A percentile compares a stretch with the other conserved stretches of the same genome.
Evolutionary conservation across 2,888 invertebrate species (phyloP).

Genomic region (Lissocephala sabroskyi): DNA sequence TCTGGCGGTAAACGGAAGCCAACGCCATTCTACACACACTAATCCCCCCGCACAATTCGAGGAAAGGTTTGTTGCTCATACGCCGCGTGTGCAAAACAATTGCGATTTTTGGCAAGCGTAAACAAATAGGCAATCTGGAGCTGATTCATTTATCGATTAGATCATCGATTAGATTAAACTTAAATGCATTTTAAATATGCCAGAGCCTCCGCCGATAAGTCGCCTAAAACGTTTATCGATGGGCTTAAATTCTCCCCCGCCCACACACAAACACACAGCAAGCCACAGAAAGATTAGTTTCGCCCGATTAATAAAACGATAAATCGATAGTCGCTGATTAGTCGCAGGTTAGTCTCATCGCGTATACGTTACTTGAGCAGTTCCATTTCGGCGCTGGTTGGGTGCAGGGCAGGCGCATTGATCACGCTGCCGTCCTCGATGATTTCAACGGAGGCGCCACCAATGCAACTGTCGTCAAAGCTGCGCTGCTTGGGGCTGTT

Average conservation of each 20-base stretch:
- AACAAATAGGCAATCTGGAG: constrained; percentile 19
- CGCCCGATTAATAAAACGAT: too few species aligned
- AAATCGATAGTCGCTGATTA: constrained; percentile 6
- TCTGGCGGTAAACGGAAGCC: too few species aligned
- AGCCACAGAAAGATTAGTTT: too few species aligned
- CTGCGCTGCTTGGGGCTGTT: constrained; percentile 55
- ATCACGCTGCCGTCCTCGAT: constrained; percentile 58
- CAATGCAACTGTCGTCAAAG: constrained; percentile 64
- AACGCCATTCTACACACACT: too few species aligned
- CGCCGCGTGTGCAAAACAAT: too few species aligned
- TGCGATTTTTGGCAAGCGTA: too few species aligned
- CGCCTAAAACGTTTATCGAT: too few species aligned
- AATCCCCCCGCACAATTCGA: not conserved
- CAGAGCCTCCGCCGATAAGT: too few species aligned
- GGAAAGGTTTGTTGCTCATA: constrained; percentile 24
- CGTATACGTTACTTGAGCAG: constrained; percentile 48
- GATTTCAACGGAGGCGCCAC: constrained; percentile 61
- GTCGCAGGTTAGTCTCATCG: constrained; percentile 10
- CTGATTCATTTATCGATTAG: constrained; percentile 21
- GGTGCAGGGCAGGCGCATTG: constrained; percentile 17
- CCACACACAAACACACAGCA: too few species aligned
- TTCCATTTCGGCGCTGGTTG: constrained; percentile 27
- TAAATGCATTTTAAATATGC: too few species aligned
- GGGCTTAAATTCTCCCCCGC: too few species aligned
- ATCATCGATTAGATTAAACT: constrained; percentile 10